These are phyloP conservation scores for Macrostomum lignano DNA, from an alignment of 1,140 invertebrate species.

Conservation along the genomic window DNA sequence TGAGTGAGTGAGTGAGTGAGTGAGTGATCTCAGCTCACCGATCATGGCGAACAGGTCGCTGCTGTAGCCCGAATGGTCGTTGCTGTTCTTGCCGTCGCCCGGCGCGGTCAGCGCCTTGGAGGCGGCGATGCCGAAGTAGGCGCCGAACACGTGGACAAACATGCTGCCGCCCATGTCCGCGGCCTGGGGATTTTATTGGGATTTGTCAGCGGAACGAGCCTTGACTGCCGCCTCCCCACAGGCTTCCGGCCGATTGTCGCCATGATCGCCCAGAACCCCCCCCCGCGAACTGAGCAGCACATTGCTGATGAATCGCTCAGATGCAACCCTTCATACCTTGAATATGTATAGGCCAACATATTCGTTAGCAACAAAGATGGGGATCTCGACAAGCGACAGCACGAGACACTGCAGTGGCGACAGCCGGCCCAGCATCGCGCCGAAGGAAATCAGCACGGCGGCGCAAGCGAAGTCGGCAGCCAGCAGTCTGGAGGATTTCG, in stretches of 20 bases:
- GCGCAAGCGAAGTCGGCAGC: slow-evolving; percentile 59
- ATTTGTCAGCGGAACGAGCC: too few species aligned
- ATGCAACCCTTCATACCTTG: too few species aligned
- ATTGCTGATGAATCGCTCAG: too few species aligned
- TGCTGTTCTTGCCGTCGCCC: slow-evolving; percentile 29
- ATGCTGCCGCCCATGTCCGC: slow-evolving; percentile 50
- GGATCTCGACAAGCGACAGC: slow-evolving; percentile 49
- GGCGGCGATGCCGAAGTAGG: slow-evolving; percentile 66
- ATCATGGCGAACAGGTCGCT: slow-evolving; percentile 77
- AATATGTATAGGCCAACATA: slow-evolving; percentile 39
- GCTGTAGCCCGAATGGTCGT: slow-evolving; percentile 43
- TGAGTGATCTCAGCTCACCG: too few species aligned
- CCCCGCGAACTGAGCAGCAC: too few species aligned
- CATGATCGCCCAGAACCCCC: too few species aligned
- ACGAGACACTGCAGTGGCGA: slow-evolving; percentile 49
- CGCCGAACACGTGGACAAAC: slow-evolving; percentile 68
- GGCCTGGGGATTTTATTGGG: slow-evolving; percentile 37
- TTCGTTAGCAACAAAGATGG: slow-evolving; percentile 43
- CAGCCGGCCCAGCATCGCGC: slow-evolving; percentile 53
- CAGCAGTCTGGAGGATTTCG: slow-evolving; percentile 42
- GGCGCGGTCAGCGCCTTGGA: slow-evolving; percentile 35
- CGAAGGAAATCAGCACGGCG: slow-evolving; percentile 64
- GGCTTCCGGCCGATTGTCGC: too few species aligned
- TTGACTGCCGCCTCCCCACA: too few species aligned
- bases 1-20: too few species aligned